phyloP scores from a whole-genome alignment of 2,113 vertebrate species.

The Dasyprocta punctata region DNA sequence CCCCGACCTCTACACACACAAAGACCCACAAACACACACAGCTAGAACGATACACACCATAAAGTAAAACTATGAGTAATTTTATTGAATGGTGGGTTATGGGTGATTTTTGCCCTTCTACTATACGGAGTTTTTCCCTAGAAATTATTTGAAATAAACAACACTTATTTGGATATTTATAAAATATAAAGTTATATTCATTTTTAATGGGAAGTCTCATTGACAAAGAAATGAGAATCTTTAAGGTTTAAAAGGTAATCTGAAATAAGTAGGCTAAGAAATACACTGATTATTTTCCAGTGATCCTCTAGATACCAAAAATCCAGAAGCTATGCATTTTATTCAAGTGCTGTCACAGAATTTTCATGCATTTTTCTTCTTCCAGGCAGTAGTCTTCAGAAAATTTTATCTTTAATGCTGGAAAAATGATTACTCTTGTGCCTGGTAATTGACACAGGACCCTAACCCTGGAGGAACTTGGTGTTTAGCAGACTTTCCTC shows the following conservation, averaged over 20 bases:
- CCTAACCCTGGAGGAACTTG: not conserved
- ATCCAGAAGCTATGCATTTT: not conserved
- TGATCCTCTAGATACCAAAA: not conserved
- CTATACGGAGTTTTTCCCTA: not conserved
- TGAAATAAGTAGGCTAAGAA: constrained; percentile 15
- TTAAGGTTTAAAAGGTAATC: not conserved
- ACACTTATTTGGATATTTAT: not conserved
- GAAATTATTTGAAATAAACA: not conserved
- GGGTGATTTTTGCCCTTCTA: not conserved
- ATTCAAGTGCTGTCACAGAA: not conserved
- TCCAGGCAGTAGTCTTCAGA: not conserved
- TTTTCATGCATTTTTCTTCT: constrained; percentile 15
- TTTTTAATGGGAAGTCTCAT: not conserved
- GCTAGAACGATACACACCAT: not conserved
- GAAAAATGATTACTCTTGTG: not conserved
- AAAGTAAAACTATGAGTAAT: constrained; percentile 14
- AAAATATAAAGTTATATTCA: not conserved
- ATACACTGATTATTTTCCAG: not conserved
- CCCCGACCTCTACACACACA: not conserved
- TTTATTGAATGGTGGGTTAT: not conserved
- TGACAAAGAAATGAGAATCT: not conserved
- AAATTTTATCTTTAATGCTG: not conserved
- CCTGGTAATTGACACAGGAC: not conserved
- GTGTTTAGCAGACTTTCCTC: not conserved
- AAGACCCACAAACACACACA: not conserved